phyloP scores from a whole-genome alignment of 2,888 invertebrate species.

The Idaea straminata region DNA sequence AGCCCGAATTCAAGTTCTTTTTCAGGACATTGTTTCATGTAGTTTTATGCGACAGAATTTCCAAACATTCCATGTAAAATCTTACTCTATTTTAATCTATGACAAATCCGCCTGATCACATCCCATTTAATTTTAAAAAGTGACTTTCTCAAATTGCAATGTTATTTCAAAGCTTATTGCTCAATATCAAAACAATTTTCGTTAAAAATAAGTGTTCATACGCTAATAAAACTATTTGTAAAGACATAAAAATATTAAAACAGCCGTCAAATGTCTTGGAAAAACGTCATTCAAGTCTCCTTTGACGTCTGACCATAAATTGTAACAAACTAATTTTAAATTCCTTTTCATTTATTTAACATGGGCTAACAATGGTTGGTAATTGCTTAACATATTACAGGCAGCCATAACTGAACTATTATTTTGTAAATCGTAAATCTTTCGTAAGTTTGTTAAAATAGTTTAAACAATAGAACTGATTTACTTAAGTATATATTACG shows the following conservation, averaged over 20 bases:
- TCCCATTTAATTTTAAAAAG: background rate
- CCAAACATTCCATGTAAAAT: background rate
- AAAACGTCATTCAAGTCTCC: constrained; percentile 6
- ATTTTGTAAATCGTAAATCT: too few relatives aligned
- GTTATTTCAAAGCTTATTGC: background rate
- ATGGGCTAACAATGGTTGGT: too few relatives aligned
- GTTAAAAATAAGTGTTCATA: background rate
- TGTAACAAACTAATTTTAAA: background rate
- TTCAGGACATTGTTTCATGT: too few relatives aligned
- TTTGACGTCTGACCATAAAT: background rate
- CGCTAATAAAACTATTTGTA: background rate
- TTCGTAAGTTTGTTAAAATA: too few relatives aligned
- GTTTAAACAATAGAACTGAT: too few relatives aligned
- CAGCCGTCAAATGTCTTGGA: constrained; percentile 3
- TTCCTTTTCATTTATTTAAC: background rate
- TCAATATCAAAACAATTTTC: background rate
- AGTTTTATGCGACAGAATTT: too few relatives aligned
- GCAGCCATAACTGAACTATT: too few relatives aligned
- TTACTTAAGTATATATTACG: too few relatives aligned
- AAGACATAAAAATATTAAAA: background rate
- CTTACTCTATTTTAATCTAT: background rate
- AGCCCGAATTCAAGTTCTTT: too few relatives aligned
- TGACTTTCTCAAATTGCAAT: background rate
- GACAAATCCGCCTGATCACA: background rate
- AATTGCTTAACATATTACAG: too few relatives aligned